Evolutionary conservation across 2,113 vertebrate species (phyloP).

Genomic region (Pituophis catenifer): DNA sequence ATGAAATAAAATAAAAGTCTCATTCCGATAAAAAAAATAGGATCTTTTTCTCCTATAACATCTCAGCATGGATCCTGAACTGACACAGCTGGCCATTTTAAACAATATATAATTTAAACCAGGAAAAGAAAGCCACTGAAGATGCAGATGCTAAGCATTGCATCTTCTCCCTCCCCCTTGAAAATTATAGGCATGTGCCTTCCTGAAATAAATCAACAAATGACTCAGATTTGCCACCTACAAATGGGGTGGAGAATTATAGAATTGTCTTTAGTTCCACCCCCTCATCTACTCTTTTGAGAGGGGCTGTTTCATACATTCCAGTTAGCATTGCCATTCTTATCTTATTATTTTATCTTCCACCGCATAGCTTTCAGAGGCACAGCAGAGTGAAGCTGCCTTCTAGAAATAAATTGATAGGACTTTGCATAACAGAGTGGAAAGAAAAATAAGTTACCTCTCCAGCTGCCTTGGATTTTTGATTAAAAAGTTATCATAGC

Average conservation of each 20-base stretch:
- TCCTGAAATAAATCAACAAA: neutral
- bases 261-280: neutral
- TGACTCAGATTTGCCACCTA: neutral
- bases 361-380: constrained; percentile 1
- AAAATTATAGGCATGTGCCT: neutral
- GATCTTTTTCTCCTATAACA: neutral
- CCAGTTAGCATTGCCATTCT: neutral
- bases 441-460: constrained; percentile 9
- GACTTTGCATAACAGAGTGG: constrained; percentile 19
- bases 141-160: neutral
- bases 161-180: neutral
- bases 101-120: neutral
- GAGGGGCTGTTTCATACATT: neutral
- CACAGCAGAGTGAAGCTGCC: neutral
- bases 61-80: neutral
- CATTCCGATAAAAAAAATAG: neutral
- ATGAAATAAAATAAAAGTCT: neutral
- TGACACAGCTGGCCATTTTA: neutral
- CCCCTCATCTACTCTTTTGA: neutral
- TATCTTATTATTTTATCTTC: constrained; percentile 39
- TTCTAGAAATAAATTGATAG: constrained; percentile 36
- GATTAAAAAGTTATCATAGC: constrained; percentile 11
- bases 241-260: neutral
- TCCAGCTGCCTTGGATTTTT: constrained; percentile 25
- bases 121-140: neutral